A percentile compares a stretch with the other conserved stretches of the same genome.
phyloP scores from a whole-genome alignment of 2,797 vertebrate species.

The Cuniculus paca region DNA sequence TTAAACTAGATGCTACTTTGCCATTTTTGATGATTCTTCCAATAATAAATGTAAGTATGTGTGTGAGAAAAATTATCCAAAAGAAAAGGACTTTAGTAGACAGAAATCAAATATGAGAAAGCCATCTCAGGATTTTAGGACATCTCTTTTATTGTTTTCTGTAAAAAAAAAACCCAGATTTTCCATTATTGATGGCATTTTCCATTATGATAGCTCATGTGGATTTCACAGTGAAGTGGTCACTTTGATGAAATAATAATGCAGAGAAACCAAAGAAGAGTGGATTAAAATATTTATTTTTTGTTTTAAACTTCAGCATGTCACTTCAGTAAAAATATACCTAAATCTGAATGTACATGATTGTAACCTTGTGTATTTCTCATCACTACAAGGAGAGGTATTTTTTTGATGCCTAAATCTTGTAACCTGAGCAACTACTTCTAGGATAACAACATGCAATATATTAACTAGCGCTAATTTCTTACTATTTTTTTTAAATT shows the following conservation, averaged over 20 bases:
- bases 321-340: slow-evolving; percentile 58
- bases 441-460: too few species aligned
- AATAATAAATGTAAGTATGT: neutral
- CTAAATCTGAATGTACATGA: neutral
- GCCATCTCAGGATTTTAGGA: neutral
- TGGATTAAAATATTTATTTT: slow-evolving; percentile 73
- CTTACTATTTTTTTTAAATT: too few species aligned
- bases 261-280: slow-evolving; percentile 46
- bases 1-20: neutral
- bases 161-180: neutral
- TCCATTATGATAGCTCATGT: slow-evolving; percentile 70
- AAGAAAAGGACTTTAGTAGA: neutral
- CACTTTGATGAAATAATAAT: slow-evolving; percentile 79
- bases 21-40: neutral
- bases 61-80: slow-evolving; percentile 29
- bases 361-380: neutral
- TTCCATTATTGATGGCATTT: slow-evolving; percentile 77
- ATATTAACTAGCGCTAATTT: too few species aligned
- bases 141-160: neutral
- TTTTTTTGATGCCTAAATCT: too few species aligned
- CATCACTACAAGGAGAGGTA: neutral
- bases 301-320: slow-evolving; percentile 59
- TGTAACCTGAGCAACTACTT: too few species aligned
- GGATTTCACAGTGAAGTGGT: slow-evolving; percentile 59
- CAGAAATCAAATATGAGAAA: slow-evolving; percentile 11